Base-by-base conservation (phyloP, 2,888 invertebrate genomes). In the Andrena praecox region DNA sequence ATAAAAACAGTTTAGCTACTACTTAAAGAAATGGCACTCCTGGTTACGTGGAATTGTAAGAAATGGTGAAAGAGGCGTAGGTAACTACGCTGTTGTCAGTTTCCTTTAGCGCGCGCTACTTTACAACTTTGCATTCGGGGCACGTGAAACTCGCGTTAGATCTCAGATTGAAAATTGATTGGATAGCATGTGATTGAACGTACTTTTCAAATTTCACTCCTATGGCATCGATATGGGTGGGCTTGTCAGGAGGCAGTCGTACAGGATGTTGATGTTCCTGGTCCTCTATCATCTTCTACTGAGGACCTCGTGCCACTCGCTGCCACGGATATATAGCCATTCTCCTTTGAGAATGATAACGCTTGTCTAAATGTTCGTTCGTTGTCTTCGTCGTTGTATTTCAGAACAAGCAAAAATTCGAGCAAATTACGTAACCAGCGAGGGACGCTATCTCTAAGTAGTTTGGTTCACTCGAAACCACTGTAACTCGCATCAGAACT, bases 241-340 rank as follows among this genome's bases (percentile, higher is more conserved):
- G 80, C 85, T 88, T 85, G 80, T 89, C 89, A 76, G 86, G 87
- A 59, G 89, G 88, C 72, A 89, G 81, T 85, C 83, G 86, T 79
- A 84, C 85, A 81, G 86, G 87, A 87, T 89, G 89, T 86, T 88
- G 89, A 83, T 89, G 91, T 84, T 89, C 90, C 90, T 90, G 91
- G 84, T 89, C 90, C 90, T 93, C 91, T 88, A 90, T 90, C 93
- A 93, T 92, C 88, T 90, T 91, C 91, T 86, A 92, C 90, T 91
- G 91, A 89, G 86, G 87, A 85, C 80, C 79, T 77, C 78, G 86
- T 84, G 85, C 77, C 75, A 79, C 80, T 85, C 80, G 75, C 77
- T 82, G 77, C 85, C 83, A 84, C 84, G 86, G 91, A 92, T 91
- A 90, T 90, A 91, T 82, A 86, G 80, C 82, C 88, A 90, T 90